phyloP scores from a whole-genome alignment of 2,113 vertebrate species.

The Oncorhynchus gorbuscha region DNA sequence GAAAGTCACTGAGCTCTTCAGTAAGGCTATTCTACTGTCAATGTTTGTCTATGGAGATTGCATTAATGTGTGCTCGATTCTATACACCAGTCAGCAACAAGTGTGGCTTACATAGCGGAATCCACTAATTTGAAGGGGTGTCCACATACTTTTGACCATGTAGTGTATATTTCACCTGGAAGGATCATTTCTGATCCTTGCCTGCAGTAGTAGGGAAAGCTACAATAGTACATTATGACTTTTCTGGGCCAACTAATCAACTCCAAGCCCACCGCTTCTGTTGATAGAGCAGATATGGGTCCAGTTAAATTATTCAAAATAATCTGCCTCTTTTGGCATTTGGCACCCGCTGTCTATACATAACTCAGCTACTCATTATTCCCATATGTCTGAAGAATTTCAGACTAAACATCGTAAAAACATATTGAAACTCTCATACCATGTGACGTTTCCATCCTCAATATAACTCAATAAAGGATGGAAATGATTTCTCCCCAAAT shows the following conservation, averaged over 20 bases:
- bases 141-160: too few species aligned
- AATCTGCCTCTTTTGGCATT: conserved; percentile 33
- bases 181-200: too few species aligned
- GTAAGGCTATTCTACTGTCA: too few species aligned
- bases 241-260: neutral
- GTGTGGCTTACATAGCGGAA: too few species aligned
- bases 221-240: neutral
- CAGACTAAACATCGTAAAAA: conserved; percentile 41
- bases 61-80: too few species aligned
- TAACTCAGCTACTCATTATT: conserved; percentile 8
- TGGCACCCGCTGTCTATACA: conserved; percentile 11
- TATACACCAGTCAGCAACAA: too few species aligned
- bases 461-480: neutral
- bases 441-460: neutral
- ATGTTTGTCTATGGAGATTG: too few species aligned
- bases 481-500: neutral
- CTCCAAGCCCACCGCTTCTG: conserved; percentile 8
- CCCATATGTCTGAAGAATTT: conserved; percentile 13
- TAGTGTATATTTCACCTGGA: too few species aligned
- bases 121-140: too few species aligned
- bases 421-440: conserved; percentile 10
- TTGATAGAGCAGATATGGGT: conserved; percentile 37
- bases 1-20: too few species aligned
- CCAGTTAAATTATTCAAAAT: conserved; percentile 20
- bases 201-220: too few species aligned